phyloP scores from a whole-genome alignment of 2,113 vertebrate genomes.

The Gila orcuttii region DNA sequence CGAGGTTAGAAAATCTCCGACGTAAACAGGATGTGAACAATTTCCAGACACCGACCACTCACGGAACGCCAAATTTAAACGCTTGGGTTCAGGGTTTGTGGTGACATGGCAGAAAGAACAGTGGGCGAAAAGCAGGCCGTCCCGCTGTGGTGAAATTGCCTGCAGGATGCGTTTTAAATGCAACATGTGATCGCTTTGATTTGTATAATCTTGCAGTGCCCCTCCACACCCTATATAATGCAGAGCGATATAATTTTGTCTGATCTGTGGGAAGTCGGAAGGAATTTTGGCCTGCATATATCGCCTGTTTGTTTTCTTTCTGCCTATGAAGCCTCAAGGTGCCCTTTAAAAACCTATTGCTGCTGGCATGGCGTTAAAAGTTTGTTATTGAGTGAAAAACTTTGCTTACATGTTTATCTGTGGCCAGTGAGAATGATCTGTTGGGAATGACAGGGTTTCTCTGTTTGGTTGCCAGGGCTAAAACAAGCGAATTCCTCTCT shows the following conservation, averaged over 20 bases:
- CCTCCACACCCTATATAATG: conserved; percentile 47
- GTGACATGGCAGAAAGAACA: conserved; percentile 71
- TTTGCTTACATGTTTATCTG: conserved; percentile 58
- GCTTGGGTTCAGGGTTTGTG: conserved; percentile 77
- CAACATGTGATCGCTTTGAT: conserved; percentile 30
- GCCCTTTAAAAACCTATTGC: conserved; percentile 43
- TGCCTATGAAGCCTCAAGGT: conserved; percentile 45
- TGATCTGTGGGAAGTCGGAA: conserved; percentile 32
- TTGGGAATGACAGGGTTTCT: conserved; percentile 60
- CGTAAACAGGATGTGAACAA: conserved; percentile 84
- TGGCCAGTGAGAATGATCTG: conserved; percentile 49
- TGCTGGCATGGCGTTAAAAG: conserved; percentile 33
- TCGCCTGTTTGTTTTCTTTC: conserved; percentile 24
- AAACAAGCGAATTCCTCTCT: conserved; percentile 55
- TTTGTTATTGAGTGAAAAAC: conserved; percentile 52
- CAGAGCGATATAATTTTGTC: conserved; percentile 39
- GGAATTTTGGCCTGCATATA: conserved; percentile 44
- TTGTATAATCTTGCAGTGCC: conserved; percentile 28
- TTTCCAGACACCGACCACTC: conserved; percentile 80
- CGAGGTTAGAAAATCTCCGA: conserved; percentile 71
- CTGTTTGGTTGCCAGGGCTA: conserved; percentile 57
- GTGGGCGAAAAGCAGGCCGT: conserved; percentile 59
- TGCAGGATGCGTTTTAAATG: conserved; percentile 59
- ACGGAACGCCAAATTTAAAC: conserved; percentile 78
- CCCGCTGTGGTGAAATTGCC: conserved; percentile 60